These are phyloP conservation scores for Elgaria multicarinata DNA, from an alignment of 2,113 vertebrate genomes.

Conservation along the genomic window DNA sequence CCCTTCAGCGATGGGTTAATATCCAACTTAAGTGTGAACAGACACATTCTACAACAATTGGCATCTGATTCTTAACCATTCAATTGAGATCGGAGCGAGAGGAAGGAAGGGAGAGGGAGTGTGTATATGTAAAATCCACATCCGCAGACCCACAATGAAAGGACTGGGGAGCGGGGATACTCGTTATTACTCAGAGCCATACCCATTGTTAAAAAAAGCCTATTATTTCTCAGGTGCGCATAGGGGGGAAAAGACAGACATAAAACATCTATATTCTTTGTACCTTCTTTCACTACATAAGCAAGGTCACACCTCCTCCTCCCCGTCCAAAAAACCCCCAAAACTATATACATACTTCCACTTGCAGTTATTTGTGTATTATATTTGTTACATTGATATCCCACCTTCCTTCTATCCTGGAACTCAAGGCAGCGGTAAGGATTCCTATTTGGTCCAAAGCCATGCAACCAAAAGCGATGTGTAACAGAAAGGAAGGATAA, in stretches of 20 bases:
- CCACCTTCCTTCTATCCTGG: not conserved
- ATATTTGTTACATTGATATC: not conserved
- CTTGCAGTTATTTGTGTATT: not conserved
- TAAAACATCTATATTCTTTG: not conserved
- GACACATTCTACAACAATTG: not conserved
- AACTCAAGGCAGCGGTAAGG: not conserved
- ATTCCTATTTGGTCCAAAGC: not conserved
- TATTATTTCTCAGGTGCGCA: too few relatives aligned
- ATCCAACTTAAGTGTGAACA: not conserved
- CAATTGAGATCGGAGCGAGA: not conserved
- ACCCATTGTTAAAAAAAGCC: not conserved
- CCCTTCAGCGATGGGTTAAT: not conserved
- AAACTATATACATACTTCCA: not conserved
- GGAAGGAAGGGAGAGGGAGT: not conserved
- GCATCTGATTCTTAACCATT: not conserved
- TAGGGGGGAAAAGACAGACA: too few relatives aligned
- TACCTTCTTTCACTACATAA: not conserved
- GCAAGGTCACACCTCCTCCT: slow-evolving; percentile 13
- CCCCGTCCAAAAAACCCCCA: too few relatives aligned
- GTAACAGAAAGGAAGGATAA: not conserved
- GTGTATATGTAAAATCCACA: not conserved
- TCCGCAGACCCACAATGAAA: not conserved
- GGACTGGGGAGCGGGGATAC: not conserved
- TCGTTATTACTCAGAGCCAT: not conserved
- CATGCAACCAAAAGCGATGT: not conserved